Base-by-base conservation (phyloP, 1,140 invertebrate species). In the Laupala kohalensis region DNA sequence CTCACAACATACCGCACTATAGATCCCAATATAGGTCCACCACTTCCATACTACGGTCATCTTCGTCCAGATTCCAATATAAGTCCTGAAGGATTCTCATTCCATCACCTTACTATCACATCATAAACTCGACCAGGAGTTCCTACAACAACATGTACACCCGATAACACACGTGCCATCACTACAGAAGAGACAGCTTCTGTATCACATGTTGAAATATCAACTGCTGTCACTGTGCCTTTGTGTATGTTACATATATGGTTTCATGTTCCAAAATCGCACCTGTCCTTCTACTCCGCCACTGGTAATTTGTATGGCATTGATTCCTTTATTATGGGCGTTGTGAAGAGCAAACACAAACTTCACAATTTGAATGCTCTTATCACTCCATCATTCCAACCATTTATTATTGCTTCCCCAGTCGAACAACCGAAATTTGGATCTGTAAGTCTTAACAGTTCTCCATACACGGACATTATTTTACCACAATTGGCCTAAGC, bases 121-220 rank as follows among this genome's bases (percentile, higher is more conserved):
- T n/a, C n/a, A n/a, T n/a, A n/a, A n/a, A n/a, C n/a, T n/a, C n/a
- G n/a, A n/a, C n/a, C n/a, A n/a, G n/a, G n/a, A n/a, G n/a, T n/a
- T n/a, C n/a, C n/a, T n/a, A n/a, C n/a, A n/a, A n/a, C n/a, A n/a
- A n/a, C 84, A 81, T 5, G 95, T 83, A 77, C 95, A 90, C 95
- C 95, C 97, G 72, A 97, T 89, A 72, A 97, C 93, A 76, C 92
- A 94, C 6, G 92, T 92, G 24, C 95, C 94, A 82, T 97, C 95
- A 0, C 87, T 90, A 67, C 92, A 0, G 94, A 90, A 76, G 92
- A 94, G 0, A 94, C 89, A 2, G 93, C 91, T 79, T 93, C 89
- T 1, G 85, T 86, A 77, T 94, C 87, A 75, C 89, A 86, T 23
- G 84, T 84, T 29, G 89, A 90, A 65, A 96, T 87, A 66, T 91